A percentile compares a stretch with the other conserved stretches of the same genome.
Conservation (phyloP, 2,888 invertebrate genomes). For the Thelaira solivaga region DNA sequence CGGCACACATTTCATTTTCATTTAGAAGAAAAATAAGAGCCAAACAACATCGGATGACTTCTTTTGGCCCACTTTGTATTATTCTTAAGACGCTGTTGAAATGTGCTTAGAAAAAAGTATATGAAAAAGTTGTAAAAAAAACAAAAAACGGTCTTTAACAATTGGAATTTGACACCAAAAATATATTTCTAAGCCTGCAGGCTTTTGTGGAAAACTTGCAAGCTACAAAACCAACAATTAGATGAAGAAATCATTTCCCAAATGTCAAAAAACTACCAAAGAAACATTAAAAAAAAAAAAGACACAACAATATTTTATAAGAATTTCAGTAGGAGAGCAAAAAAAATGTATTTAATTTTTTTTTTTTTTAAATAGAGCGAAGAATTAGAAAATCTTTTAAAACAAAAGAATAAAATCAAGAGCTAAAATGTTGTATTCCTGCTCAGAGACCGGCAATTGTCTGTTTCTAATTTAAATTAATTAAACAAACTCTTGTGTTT, state of each 20-base stretch:
- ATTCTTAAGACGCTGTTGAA: too few species aligned
- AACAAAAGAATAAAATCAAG: background rate
- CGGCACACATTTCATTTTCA: too few species aligned
- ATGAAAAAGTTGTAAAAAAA: too few species aligned
- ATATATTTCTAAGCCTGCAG: too few species aligned
- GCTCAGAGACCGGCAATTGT: conserved; percentile 51
- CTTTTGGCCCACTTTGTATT: too few species aligned
- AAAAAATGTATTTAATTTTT: background rate
- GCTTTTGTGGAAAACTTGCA: too few species aligned
- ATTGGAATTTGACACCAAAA: too few species aligned
- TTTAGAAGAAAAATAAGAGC: too few species aligned
- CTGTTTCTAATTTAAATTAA: conserved; percentile 17
- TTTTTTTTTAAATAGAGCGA: too few species aligned
- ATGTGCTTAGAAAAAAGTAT: too few species aligned
- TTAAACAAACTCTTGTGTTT: conserved; percentile 18
- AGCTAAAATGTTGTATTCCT: background rate
- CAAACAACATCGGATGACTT: too few species aligned
- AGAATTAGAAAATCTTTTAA: background rate
- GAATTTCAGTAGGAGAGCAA: background rate
- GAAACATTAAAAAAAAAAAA: background rate
- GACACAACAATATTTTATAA: background rate
- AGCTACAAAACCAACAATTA: conserved; percentile 17
- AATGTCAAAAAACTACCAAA: conserved; percentile 56
- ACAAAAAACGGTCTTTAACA: too few species aligned
- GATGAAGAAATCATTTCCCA: conserved; percentile 52